Evolutionary conservation across 2,888 invertebrate genomes (phyloP), one percentile per base, ranked within the genome.

Genomic region (Terebella lapidaria): DNA sequence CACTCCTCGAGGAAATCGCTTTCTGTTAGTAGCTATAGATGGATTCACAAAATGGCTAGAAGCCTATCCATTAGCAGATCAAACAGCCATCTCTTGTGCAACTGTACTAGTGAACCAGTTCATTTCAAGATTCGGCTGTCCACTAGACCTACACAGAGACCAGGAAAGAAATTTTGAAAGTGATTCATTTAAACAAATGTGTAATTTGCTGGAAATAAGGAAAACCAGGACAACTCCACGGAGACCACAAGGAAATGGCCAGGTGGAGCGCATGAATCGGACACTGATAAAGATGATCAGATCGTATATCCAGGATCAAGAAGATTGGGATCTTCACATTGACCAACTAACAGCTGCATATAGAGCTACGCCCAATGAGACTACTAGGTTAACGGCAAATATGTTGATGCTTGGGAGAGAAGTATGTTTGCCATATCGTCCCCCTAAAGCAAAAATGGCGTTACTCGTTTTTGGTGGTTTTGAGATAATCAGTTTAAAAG

Each of bases 331-430:
- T 27, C 20, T 53, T 15, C 24, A 53, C 20, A 24, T 53, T 15
- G 53, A 27, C 10, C 26, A 10, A 5, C 27, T 53, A 5, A 20
- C 53, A 22, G 53, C 53, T 15, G 53, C 53, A 5, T 53, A 53
- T 26, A 53, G 53, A 27, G 24, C 53, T 27, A 53, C 27, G 24
- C 25, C 53, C 10, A 24, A 53, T 53, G 53, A 53, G 10, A 53
- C 10, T 26, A 53, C 53, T 5, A 26, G 27, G 4, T 20, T 53
- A 22, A 53, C 26, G 10, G 25, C 53, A 25, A 53, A 53, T 26
- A 5, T 53, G 20, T 10, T 53, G 10, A 53, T 53, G 53, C 10
- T 25, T 25, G 53, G 53, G 5, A 22, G 53, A 20, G 53, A 53
- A 26, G 53, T 26, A 20, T 25, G 53, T 10, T 20, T 53, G 3